Conservation (phyloP, 2,888 invertebrate genomes). For the Caenorhabditis sp. region DNA sequence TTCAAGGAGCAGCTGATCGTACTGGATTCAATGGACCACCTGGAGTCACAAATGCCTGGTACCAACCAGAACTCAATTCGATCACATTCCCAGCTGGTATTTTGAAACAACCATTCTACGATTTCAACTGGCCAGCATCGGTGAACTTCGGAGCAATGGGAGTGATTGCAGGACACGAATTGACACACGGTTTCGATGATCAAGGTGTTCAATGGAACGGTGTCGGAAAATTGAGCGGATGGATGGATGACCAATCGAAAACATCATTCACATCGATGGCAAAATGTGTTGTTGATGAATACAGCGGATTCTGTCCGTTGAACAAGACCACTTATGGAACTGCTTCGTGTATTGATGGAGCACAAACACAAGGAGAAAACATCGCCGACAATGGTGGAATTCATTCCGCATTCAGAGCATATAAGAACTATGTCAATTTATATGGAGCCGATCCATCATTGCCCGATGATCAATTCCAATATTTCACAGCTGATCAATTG, state of each 20-base stretch:
- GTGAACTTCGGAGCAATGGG: slow-evolving; percentile 88
- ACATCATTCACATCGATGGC: slow-evolving; percentile 55
- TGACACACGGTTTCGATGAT: slow-evolving; percentile 95
- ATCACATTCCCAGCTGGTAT: slow-evolving; percentile 68
- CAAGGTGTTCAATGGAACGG: slow-evolving; percentile 66
- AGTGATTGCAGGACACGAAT: slow-evolving; percentile 92
- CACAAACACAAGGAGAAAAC: slow-evolving; percentile 75
- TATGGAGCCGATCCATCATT: slow-evolving; percentile 61
- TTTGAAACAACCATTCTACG: slow-evolving; percentile 64
- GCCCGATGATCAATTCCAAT: slow-evolving; percentile 50
- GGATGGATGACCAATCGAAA: slow-evolving; percentile 59
- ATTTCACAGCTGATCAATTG: slow-evolving; percentile 55
- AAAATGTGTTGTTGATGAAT: slow-evolving; percentile 59
- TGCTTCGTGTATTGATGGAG: slow-evolving; percentile 70
- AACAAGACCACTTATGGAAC: slow-evolving; percentile 33
- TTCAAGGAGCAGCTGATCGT: slow-evolving; percentile 37
- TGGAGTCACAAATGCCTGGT: slow-evolving; percentile 56
- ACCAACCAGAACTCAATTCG: slow-evolving; percentile 62
- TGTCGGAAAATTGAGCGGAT: slow-evolving; percentile 53
- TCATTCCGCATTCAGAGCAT: slow-evolving; percentile 65
- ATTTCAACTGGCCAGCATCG: slow-evolving; percentile 61
- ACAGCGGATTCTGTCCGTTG: slow-evolving; percentile 62
- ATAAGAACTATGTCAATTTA: slow-evolving; percentile 55
- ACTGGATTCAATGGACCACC: slow-evolving; percentile 53
- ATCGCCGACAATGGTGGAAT: slow-evolving; percentile 75